Evolutionary conservation across 2,113 vertebrate genomes (phyloP), one percentile per base, ranked within the genome.

Genomic region (Paraplagusia blochii): DNA sequence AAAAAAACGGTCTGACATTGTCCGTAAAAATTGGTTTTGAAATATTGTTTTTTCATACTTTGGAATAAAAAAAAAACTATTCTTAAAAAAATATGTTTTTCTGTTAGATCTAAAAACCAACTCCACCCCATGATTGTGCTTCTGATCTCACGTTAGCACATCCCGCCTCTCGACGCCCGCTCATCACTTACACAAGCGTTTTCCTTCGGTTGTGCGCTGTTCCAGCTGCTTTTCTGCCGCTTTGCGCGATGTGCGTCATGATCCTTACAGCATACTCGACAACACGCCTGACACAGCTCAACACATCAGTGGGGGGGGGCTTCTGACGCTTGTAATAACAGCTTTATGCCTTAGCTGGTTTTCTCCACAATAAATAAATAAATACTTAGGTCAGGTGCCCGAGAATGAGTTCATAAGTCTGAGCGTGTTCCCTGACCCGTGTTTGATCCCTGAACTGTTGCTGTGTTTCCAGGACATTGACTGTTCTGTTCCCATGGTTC

Each of bases 291-390:
- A 59, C 47, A 36, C 72, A 73, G 64, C 71, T 55, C 61, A 43
- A 65, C 52, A 54, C 18, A 42, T 70, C 65, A 35, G 66, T 29
- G 58, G 22, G 51, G 58, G 22, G 51, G 5, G 15, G 7, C 62
- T 44, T 53, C 51, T 53, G 53, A 64, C 45, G 58, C 53, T 43
- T 43, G 53, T 50, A 22, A 54, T 81, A 77, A 86, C 80, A 84
- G 80, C 82, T 56, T 67, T 56, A 73, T 55, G 77, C 87, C 82
- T 68, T 60, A 56, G 75, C 79, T 82, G 73, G 74, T 76, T 77
- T 70, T 62, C 54, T 84, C 77, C 63, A 69, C 65, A 81, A 88
- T 89, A 88, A 89, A 88, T 88, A 86, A 88, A 89, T 89, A 89
- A 89, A 89, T 89, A 87, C 19, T 83, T 35, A 55, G 66, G 67